Evolutionary conservation across 2,797 vertebrate species (phyloP).

Genomic region (Erethizon dorsatum): DNA sequence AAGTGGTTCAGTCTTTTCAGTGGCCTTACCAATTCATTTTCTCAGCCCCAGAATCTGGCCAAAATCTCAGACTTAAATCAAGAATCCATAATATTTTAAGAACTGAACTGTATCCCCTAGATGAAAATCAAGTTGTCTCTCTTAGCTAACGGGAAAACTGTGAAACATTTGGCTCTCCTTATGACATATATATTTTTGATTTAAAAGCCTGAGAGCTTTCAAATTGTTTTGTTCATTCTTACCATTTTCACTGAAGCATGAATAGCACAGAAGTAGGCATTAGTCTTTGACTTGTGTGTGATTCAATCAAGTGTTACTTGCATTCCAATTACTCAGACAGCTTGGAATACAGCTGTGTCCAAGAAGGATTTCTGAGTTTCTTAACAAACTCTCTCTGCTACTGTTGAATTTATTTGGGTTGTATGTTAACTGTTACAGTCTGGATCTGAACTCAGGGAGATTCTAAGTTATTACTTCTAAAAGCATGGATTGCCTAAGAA

Average conservation of each 20-base stretch:
- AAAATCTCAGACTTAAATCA: conserved; percentile 19
- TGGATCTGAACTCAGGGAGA: background rate
- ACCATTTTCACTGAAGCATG: conserved; percentile 80
- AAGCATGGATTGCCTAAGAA: background rate
- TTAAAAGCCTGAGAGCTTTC: conserved; percentile 78
- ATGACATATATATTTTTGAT: conserved; percentile 77
- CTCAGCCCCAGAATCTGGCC: background rate
- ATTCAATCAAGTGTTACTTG: conserved; percentile 70
- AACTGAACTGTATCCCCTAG: conserved; percentile 13
- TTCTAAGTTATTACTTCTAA: conserved; percentile 4
- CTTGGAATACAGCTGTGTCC: background rate
- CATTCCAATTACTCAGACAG: conserved; percentile 74
- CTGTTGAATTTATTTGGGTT: conserved; percentile 48
- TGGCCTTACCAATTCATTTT: background rate
- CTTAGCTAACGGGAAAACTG: conserved; percentile 65
- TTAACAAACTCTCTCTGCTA: conserved; percentile 56
- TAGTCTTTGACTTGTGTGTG: conserved; percentile 75
- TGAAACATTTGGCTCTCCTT: conserved; percentile 66
- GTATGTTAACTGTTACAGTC: conserved; percentile 15
- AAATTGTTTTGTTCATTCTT: conserved; percentile 81
- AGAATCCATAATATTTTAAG: conserved; percentile 59
- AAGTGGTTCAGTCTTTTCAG: background rate
- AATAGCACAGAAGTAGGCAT: conserved; percentile 73
- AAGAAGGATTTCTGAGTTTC: conserved; percentile 64
- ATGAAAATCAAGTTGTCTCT: conserved; percentile 76